These are phyloP conservation scores for Nothoprocta perdicaria DNA, from an alignment of 2,113 vertebrate genomes.

Conservation along the genomic window DNA sequence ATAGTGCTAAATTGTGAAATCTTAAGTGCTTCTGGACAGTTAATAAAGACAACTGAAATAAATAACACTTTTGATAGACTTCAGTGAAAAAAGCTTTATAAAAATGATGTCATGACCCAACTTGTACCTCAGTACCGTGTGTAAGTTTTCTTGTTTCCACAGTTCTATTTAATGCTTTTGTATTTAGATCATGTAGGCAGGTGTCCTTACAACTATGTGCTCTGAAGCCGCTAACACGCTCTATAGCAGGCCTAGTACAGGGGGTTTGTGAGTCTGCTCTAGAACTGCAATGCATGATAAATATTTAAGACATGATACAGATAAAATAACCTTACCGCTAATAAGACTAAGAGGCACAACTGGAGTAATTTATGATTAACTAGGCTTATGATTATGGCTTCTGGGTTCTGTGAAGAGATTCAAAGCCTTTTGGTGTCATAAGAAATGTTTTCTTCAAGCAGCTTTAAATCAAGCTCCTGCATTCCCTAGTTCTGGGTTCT, in stretches of 20 bases:
- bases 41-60: constrained; percentile 5
- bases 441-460: background rate
- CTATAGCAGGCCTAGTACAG: background rate
- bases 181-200: background rate
- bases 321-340: background rate
- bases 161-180: background rate
- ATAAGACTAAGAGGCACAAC: background rate
- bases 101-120: background rate
- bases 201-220: background rate
- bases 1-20: background rate
- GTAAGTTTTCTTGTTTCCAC: background rate
- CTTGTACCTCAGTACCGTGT: background rate
- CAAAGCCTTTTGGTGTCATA: background rate
- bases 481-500: background rate
- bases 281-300: background rate
- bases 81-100: background rate
- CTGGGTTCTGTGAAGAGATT: background rate
- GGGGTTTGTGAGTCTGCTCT: background rate
- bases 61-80: background rate
- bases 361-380: background rate
- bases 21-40: background rate
- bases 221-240: background rate
- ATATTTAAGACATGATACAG: background rate
- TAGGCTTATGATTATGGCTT: background rate
- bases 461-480: background rate